Conservation (phyloP, 2,797 vertebrate genomes). For the Brachymystax lenok region DNA sequence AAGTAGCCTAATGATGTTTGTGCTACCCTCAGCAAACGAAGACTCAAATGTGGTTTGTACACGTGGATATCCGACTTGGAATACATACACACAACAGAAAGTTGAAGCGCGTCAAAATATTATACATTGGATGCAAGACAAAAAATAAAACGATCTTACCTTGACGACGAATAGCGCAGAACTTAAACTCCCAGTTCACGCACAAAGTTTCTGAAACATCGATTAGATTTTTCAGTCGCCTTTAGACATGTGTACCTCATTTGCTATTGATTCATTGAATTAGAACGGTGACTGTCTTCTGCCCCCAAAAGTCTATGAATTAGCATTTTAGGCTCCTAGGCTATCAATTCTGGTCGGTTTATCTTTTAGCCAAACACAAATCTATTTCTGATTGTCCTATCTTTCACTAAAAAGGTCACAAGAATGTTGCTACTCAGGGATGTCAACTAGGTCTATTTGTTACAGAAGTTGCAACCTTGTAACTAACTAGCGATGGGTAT, state of each 20-base stretch:
- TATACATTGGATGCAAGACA: no score
- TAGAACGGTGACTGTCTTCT: neutral
- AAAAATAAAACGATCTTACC: neutral
- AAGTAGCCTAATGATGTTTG: no score
- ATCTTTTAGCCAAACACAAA: neutral
- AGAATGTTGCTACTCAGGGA: neutral
- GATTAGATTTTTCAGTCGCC: neutral
- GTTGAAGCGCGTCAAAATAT: no score
- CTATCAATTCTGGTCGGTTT: neutral
- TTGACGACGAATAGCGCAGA: neutral
- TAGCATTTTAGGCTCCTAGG: neutral
- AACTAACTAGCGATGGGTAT: no score
- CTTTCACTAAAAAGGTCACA: neutral
- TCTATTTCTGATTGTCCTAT: conserved; percentile 36
- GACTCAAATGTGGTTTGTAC: no score
- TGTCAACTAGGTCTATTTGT: no score
- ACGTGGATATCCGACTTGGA: neutral
- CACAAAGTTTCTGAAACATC: neutral
- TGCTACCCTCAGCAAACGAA: no score
- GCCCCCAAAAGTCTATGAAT: neutral
- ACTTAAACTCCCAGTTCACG: neutral
- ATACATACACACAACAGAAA: neutral
- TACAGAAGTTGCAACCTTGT: no score
- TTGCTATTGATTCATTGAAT: neutral
- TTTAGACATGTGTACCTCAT: neutral